phyloP scores from a whole-genome alignment of 2,888 invertebrate genomes.

The Magallana nippona region DNA sequence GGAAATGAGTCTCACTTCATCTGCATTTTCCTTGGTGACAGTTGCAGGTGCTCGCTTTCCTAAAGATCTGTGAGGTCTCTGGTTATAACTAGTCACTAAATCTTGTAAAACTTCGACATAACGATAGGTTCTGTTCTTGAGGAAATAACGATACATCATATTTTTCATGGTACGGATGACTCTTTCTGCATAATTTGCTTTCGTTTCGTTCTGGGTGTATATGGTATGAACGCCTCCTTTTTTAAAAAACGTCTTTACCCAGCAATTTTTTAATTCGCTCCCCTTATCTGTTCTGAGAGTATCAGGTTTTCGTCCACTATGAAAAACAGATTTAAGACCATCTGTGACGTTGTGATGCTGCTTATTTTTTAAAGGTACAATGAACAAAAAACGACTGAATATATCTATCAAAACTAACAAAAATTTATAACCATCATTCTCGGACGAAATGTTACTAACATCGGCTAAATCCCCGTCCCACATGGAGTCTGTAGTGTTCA shows the following conservation, averaged over 20 bases:
- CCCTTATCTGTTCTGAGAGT: conserved; percentile 48
- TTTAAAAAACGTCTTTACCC: conserved; percentile 41
- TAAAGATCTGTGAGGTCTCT: conserved; percentile 43
- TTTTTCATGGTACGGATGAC: conserved; percentile 41
- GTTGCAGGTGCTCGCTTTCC: conserved; percentile 28
- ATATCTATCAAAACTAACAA: conserved; percentile 36
- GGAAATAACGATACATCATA: conserved; percentile 39
- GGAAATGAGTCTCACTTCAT: conserved; percentile 35
- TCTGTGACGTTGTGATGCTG: conserved; percentile 13
- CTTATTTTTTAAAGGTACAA: conserved; percentile 40
- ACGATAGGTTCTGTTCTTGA: conserved; percentile 28
- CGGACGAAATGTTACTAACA: conserved; percentile 49
- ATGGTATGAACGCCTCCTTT: conserved; percentile 11
- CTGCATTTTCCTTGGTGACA: conserved; percentile 41
- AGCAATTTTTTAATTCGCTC: conserved; percentile 40
- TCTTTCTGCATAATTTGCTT: conserved; percentile 44
- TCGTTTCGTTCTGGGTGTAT: conserved; percentile 47
- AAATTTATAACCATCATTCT: conserved; percentile 35
- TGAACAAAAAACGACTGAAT: conserved; percentile 38
- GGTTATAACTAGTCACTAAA: conserved; percentile 43
- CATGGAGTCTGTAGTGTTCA: conserved; percentile 43
- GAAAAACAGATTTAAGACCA: conserved; percentile 32
- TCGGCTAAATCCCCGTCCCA: conserved; percentile 54
- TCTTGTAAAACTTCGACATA: conserved; percentile 40
- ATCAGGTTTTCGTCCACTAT: conserved; percentile 38